Evolutionary conservation across 2,888 invertebrate species (phyloP).

Genomic region (Malachius bipustulatus): DNA sequence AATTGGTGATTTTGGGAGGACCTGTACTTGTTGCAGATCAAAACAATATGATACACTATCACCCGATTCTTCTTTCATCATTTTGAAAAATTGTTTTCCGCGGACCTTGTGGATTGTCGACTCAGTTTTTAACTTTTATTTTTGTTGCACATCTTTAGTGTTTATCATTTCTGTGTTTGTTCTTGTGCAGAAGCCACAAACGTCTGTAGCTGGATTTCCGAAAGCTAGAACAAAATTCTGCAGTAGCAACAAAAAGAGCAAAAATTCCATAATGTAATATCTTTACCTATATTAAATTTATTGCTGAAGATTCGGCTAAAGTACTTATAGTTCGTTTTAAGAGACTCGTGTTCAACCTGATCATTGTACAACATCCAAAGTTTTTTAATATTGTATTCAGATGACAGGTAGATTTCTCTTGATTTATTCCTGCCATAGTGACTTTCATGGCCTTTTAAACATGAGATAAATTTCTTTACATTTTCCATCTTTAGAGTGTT

Average conservation of each 20-base stretch:
- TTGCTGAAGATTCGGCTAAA: background rate
- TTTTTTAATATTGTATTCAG: background rate
- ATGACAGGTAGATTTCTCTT: background rate
- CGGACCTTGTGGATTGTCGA: background rate
- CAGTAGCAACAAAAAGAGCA: no score
- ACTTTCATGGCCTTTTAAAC: background rate
- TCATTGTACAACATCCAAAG: background rate
- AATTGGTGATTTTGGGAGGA: background rate
- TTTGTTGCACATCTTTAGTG: background rate
- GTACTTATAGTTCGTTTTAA: slow-evolving; percentile 2
- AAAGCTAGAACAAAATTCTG: background rate
- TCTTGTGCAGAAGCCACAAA: background rate
- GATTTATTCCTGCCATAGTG: slow-evolving; percentile 1
- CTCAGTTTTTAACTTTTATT: background rate
- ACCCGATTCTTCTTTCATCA: background rate
- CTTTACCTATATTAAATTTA: background rate
- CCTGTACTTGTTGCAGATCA: slow-evolving; percentile 3
- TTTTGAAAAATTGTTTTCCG: background rate
- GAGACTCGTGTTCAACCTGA: background rate
- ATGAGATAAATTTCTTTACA: slow-evolving; percentile 1
- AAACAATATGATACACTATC: slow-evolving; percentile 3
- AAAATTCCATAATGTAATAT: no score
- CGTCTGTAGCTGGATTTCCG: background rate
- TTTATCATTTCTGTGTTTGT: background rate
- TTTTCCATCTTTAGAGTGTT: background rate